Evolutionary conservation across 2,113 vertebrate genomes (phyloP).

Genomic region (Muntiacus reevesi): DNA sequence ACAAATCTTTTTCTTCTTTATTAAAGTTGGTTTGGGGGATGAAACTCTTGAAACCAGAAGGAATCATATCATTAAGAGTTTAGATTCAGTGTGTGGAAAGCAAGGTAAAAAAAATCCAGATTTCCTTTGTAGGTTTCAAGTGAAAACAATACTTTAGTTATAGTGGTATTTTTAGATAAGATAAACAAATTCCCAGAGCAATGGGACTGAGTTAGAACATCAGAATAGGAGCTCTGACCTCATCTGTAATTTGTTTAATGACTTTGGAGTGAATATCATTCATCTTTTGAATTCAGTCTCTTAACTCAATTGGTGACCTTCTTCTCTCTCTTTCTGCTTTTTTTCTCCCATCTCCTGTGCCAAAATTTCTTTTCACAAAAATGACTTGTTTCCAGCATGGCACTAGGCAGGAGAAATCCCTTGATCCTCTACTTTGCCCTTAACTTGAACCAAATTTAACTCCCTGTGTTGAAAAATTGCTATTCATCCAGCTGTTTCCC

Average conservation of each 20-base stretch:
- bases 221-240: neutral
- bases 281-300: constrained; percentile 32
- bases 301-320: constrained; percentile 5
- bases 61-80: constrained; percentile 53
- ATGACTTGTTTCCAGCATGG: constrained; percentile 6
- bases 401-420: neutral
- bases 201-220: neutral
- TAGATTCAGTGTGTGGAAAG: neutral
- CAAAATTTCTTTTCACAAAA: constrained; percentile 2
- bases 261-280: neutral
- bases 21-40: constrained; percentile 55
- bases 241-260: neutral
- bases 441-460: constrained; percentile 46
- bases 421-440: constrained; percentile 34
- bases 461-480: neutral
- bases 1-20: constrained; percentile 58
- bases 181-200: constrained; percentile 1
- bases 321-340: neutral
- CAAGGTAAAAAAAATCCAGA: constrained; percentile 45
- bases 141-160: constrained; percentile 47
- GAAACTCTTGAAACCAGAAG: constrained; percentile 49
- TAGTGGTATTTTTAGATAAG: constrained; percentile 3
- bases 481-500: neutral
- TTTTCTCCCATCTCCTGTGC: neutral
- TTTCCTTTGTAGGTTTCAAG: constrained; percentile 39